Conservation (phyloP, 2,888 invertebrate genomes). For the Rapana venosa region DNA sequence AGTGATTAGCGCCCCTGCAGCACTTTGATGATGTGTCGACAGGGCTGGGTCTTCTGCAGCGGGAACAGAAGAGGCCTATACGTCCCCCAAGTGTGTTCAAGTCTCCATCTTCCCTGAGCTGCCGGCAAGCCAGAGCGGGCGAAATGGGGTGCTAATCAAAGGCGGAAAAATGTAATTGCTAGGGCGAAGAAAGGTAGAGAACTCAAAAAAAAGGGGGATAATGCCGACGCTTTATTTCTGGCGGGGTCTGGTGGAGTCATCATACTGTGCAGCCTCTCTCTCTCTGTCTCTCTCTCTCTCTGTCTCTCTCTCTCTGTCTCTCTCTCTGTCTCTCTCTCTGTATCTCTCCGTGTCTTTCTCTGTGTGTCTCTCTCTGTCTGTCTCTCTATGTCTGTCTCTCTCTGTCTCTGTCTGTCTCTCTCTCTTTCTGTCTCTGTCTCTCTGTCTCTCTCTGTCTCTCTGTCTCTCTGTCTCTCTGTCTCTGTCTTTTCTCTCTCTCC, state of each 20-base stretch:
- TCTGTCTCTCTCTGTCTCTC: background rate
- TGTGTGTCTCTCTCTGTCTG: background rate
- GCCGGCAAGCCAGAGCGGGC: constrained; percentile 8
- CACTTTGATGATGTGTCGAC: constrained; percentile 36
- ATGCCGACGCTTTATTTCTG: constrained; percentile 11
- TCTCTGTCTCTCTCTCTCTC: background rate
- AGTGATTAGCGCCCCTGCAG: constrained; percentile 40
- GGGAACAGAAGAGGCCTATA: background rate
- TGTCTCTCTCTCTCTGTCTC: background rate
- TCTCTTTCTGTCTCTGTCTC: background rate
- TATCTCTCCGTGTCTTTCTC: no score
- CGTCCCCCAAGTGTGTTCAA: constrained; percentile 1
- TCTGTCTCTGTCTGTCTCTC: background rate
- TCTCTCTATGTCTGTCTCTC: background rate
- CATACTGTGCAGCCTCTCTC: background rate
- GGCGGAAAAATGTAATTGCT: constrained; percentile 30
- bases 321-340: background rate
- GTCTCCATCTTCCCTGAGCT: background rate
- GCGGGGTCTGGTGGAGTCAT: background rate
- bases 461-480: no score
- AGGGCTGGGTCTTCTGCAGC: background rate
- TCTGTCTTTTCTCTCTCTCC: no score
- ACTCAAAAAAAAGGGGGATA: constrained; percentile 18
- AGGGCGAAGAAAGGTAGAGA: background rate
- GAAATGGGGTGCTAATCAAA: constrained; percentile 25